Conservation (phyloP, 23 tunicate species). For the Phallusia fumigata region DNA sequence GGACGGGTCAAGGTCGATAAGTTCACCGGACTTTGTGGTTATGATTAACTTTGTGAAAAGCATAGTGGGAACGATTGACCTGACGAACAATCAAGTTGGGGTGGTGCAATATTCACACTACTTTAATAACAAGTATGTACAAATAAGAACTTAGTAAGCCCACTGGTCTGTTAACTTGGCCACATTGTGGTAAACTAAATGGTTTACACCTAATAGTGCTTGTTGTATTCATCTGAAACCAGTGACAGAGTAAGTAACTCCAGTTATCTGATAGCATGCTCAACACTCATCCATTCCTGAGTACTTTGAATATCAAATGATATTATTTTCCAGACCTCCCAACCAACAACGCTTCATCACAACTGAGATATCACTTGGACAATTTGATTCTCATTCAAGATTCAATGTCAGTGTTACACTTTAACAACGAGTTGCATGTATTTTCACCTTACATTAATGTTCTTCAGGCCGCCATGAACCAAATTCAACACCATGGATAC, state of each 20-base stretch:
- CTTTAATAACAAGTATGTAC: constrained; percentile 14
- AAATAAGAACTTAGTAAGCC: no score
- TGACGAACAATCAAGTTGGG: constrained; percentile 35
- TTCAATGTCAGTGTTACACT: constrained; percentile 12
- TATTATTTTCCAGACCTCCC: not conserved
- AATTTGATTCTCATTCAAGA: constrained; percentile 3
- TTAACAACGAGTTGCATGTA: not conserved
- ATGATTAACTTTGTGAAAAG: constrained; percentile 46
- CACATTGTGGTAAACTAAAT: no score
- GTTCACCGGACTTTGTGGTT: constrained; percentile 17
- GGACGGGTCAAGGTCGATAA: constrained; percentile 59
- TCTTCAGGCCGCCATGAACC: constrained; percentile 19
- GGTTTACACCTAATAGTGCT: no score
- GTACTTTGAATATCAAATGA: no score
- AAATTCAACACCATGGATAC: constrained; percentile 33
- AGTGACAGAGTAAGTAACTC: no score
- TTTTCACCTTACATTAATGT: not conserved
- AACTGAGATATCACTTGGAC: constrained; percentile 36
- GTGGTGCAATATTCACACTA: constrained; percentile 72
- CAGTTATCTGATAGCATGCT: no score
- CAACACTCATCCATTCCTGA: no score
- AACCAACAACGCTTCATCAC: constrained; percentile 26
- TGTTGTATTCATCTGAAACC: no score
- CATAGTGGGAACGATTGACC: constrained; percentile 21
- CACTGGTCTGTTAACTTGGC: no score